Evolutionary conservation across 2,113 vertebrate genomes (phyloP).

Genomic region (Rhinogobius similis): DNA sequence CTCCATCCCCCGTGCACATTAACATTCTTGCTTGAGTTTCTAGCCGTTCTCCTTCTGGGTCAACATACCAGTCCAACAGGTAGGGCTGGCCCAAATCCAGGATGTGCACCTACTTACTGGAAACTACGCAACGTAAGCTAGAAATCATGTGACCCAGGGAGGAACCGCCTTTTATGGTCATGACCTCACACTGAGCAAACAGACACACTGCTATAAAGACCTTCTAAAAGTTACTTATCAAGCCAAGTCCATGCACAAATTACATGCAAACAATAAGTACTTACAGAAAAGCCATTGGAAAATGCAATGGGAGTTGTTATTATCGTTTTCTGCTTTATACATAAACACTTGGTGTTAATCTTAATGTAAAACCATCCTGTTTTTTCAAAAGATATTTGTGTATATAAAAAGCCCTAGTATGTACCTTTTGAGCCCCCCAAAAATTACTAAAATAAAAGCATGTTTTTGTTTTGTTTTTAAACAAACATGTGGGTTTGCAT

Average conservation of each 20-base stretch:
- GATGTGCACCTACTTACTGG: slow-evolving; percentile 67
- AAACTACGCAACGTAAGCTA: slow-evolving; percentile 50
- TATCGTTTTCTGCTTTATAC: too few relatives aligned
- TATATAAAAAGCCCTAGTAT: too few relatives aligned
- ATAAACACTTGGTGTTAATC: too few relatives aligned
- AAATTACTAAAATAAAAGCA: too few relatives aligned
- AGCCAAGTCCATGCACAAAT: background rate
- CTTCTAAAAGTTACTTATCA: slow-evolving; percentile 39
- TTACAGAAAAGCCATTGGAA: background rate
- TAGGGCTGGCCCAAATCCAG: slow-evolving; percentile 49
- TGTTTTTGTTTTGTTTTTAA: too few relatives aligned
- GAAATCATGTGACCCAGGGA: slow-evolving; percentile 34
- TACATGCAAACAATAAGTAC: background rate
- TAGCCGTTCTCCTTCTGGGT: slow-evolving; percentile 40
- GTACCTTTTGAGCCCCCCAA: too few relatives aligned
- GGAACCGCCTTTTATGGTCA: slow-evolving; percentile 31
- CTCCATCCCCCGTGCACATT: background rate
- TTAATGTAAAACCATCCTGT: too few relatives aligned
- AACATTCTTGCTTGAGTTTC: slow-evolving; percentile 2
- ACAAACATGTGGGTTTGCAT: too few relatives aligned
- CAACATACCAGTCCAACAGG: slow-evolving; percentile 64
- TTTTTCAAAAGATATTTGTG: too few relatives aligned
- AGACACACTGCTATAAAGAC: slow-evolving; percentile 17
- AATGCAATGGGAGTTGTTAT: background rate
- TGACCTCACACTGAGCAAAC: slow-evolving; percentile 55